Conservation (phyloP, 2,113 vertebrate genomes). For the Neogale vison region DNA sequence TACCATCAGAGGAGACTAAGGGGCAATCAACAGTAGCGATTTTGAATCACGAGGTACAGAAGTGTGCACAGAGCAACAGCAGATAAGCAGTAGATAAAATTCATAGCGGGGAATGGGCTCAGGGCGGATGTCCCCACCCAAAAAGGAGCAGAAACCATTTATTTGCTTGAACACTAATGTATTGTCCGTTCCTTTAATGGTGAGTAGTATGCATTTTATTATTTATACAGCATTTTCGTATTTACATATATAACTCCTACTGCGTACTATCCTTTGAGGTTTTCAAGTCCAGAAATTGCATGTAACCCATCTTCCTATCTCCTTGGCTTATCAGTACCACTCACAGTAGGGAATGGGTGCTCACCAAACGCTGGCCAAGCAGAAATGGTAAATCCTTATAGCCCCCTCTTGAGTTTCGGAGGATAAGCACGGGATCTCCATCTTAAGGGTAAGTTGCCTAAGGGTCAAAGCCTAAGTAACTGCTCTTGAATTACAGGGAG, state of each 20-base stretch:
- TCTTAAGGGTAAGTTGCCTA: background rate
- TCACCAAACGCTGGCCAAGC: fast-evolving
- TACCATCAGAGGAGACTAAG: background rate
- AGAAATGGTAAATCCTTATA: background rate
- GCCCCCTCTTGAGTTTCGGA: background rate
- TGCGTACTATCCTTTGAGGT: background rate
- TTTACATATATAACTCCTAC: background rate
- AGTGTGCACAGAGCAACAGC: background rate
- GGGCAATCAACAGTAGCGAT: background rate
- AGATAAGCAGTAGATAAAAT: too few relatives aligned
- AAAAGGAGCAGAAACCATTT: background rate
- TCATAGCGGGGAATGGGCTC: background rate
- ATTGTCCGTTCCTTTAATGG: background rate
- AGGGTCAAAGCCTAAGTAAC: background rate
- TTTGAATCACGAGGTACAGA: background rate
- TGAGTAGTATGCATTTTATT: too few relatives aligned
- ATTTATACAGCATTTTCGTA: background rate
- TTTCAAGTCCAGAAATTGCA: background rate
- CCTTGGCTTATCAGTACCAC: too few relatives aligned
- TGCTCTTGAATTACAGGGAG: background rate
- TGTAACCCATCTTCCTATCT: background rate
- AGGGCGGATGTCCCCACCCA: background rate
- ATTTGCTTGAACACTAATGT: background rate
- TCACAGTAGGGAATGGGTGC: background rate
- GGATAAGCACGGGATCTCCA: background rate